Conservation (phyloP, 2,888 invertebrate genomes). For the Mesorhabditis sp. region DNA sequence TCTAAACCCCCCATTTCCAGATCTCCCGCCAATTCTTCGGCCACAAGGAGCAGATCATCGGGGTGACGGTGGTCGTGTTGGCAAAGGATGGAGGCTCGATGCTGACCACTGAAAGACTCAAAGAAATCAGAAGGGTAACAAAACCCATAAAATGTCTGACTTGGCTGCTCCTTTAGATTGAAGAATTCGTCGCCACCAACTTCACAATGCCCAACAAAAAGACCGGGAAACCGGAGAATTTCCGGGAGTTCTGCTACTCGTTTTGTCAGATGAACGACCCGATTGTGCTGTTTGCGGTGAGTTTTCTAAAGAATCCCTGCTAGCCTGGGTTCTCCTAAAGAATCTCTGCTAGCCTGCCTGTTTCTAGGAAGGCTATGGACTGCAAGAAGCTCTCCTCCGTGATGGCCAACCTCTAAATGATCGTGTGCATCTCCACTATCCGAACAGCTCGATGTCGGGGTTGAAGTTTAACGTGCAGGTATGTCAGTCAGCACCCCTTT, state of each 20-base stretch:
- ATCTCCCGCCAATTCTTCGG: conserved; percentile 1
- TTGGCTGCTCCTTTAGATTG: conserved; percentile 29
- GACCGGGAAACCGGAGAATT: conserved; percentile 35
- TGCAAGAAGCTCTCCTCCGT: conserved; percentile 23
- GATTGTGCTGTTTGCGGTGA: conserved; percentile 44
- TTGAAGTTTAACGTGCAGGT: conserved; percentile 43
- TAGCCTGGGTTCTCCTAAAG: no score
- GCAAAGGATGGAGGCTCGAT: conserved; percentile 37
- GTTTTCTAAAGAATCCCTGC: conserved; percentile 7
- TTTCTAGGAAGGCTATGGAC: conserved; percentile 30
- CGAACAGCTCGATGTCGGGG: conserved; percentile 45
- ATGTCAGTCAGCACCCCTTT: conserved; percentile 7
- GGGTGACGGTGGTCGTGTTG: conserved; percentile 27
- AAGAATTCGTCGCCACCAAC: conserved; percentile 33
- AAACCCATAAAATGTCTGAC: conserved; percentile 12
- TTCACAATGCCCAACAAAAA: conserved; percentile 38
- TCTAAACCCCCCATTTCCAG: not conserved
- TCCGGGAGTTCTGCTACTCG: conserved; percentile 47
- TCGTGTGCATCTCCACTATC: conserved; percentile 43
- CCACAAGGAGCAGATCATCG: conserved; percentile 1
- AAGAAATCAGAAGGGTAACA: conserved; percentile 32
- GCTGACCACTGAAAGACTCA: conserved; percentile 32
- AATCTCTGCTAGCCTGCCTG: not conserved
- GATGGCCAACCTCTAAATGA: conserved; percentile 20
- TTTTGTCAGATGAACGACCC: conserved; percentile 56